Conservation (phyloP, 2,888 invertebrate species). For the Apotomis betuletana region DNA sequence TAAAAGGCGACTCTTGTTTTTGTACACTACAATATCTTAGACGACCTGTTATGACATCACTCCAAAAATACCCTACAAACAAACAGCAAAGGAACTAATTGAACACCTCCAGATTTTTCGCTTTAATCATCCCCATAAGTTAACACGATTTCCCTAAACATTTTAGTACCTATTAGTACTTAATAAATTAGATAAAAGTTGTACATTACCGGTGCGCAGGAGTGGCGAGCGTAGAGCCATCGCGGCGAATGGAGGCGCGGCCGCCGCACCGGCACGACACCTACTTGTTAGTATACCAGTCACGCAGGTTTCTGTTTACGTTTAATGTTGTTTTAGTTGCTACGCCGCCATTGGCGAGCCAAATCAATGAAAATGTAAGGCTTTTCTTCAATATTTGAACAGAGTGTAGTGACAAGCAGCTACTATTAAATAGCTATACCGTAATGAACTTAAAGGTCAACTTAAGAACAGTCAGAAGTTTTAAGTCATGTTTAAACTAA, state of each 20-base stretch:
- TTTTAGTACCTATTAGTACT: no score
- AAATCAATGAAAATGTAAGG: no score
- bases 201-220: slow-evolving; percentile 73
- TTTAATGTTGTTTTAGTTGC: slow-evolving; percentile 51
- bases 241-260: slow-evolving; percentile 71
- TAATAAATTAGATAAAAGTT: slow-evolving; percentile 26
- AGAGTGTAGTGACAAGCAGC: no score
- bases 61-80: slow-evolving; percentile 2
- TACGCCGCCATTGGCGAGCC: slow-evolving; percentile 8
- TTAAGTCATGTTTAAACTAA: neutral
- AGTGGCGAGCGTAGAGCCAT: slow-evolving; percentile 77
- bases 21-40: neutral
- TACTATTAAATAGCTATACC: no score
- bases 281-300: slow-evolving; percentile 64
- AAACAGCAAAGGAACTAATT: neutral
- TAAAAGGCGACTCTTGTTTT: neutral
- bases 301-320: slow-evolving; percentile 67
- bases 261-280: slow-evolving; percentile 38
- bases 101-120: neutral
- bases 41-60: slow-evolving; percentile 30
- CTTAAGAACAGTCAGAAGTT: no score
- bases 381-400: no score
- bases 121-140: neutral
- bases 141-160: neutral
- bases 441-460: no score